These are phyloP conservation scores for Nyleta sp. DNA, from an alignment of 2,888 invertebrate genomes.

Conservation along the genomic window DNA sequence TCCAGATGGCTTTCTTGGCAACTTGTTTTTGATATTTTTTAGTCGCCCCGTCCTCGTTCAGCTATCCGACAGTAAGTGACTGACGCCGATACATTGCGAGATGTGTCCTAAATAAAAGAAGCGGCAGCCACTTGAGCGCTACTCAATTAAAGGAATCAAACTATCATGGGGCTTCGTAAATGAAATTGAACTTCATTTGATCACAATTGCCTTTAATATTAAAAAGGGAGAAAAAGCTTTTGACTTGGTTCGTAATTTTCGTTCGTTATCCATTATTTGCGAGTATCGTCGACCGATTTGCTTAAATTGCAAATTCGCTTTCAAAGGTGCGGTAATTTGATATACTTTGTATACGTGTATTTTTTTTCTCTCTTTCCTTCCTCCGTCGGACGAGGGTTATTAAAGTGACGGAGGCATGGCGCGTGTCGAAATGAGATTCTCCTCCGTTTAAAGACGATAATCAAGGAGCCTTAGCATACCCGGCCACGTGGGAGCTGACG, in stretches of 20 bases:
- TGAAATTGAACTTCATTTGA: conserved; percentile 19
- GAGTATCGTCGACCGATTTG: conserved; percentile 39
- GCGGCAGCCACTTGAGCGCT: conserved; percentile 11
- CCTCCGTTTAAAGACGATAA: conserved; percentile 59
- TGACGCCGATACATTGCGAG: neutral
- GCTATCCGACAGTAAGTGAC: neutral
- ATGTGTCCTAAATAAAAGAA: conserved; percentile 1
- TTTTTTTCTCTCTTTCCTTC: conserved; percentile 3
- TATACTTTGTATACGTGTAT: conserved; percentile 36
- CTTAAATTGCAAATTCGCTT: conserved; percentile 44
- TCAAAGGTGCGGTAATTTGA: conserved; percentile 50
- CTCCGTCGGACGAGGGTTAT: conserved; percentile 26
- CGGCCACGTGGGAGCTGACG: conserved; percentile 49
- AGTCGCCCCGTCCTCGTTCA: neutral
- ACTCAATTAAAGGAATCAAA: conserved; percentile 38
- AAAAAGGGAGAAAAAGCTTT: neutral
- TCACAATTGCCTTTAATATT: conserved; percentile 12
- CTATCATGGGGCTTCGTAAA: conserved; percentile 9
- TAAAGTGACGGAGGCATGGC: conserved; percentile 56
- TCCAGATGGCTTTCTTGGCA: neutral
- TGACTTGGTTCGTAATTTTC: conserved; percentile 17
- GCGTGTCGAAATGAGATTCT: conserved; percentile 61
- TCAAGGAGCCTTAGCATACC: conserved; percentile 40
- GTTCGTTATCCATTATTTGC: conserved; percentile 24
- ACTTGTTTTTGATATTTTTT: conserved; percentile 12